Evolutionary conservation across 2,113 vertebrate genomes (phyloP).

Genomic region (Polypterus bichir): DNA sequence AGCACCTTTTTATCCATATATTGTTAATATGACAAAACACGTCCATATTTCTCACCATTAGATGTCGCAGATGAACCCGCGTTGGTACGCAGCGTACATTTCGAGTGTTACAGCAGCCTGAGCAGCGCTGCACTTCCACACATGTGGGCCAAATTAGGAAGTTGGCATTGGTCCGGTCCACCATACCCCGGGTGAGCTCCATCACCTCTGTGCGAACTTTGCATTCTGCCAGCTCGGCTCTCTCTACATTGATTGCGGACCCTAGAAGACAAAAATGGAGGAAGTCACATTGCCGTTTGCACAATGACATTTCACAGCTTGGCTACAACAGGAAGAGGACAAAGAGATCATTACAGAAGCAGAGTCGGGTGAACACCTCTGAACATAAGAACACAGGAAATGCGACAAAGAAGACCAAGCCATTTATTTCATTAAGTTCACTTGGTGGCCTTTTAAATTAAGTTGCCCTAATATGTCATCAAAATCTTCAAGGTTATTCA

Average conservation of each 20-base stretch:
- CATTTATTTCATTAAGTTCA: no score
- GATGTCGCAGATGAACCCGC: constrained; percentile 55
- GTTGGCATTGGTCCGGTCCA: constrained; percentile 78
- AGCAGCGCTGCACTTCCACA: constrained; percentile 89
- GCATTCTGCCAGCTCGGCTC: constrained; percentile 68
- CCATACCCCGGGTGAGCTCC: constrained; percentile 72
- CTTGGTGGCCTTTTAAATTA: no score
- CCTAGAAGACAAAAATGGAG: constrained; percentile 28
- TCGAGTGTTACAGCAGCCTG: constrained; percentile 82
- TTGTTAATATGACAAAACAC: no score
- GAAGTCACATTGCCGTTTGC: neutral
- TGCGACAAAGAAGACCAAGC: no score
- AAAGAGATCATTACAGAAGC: no score
- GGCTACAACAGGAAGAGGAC: no score
- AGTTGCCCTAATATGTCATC: no score
- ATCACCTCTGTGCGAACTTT: constrained; percentile 79
- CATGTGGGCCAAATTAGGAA: constrained; percentile 84
- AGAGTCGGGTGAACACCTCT: no score
- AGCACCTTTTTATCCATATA: no score
- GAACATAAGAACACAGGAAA: no score
- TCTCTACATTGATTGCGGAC: constrained; percentile 47
- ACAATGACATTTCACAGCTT: no score
- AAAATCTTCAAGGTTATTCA: no score
- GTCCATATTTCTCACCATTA: constrained; percentile 48
- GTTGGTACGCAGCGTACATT: constrained; percentile 60